These are phyloP conservation scores for Serranus cabrilla DNA, from an alignment of 2,797 vertebrate genomes.

Conservation along the genomic window DNA sequence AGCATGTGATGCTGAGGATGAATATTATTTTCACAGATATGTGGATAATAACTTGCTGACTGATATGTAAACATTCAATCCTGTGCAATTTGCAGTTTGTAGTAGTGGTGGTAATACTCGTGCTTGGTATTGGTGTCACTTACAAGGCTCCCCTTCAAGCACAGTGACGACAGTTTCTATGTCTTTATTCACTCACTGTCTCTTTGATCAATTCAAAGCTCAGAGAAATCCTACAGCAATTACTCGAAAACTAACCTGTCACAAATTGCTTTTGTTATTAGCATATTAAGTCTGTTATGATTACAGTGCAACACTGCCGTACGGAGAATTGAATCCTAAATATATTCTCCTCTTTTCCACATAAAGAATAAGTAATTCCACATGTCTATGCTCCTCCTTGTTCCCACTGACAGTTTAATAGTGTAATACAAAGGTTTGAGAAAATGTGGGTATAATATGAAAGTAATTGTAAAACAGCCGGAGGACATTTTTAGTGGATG, in stretches of 20 bases:
- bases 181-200: constrained; percentile 49
- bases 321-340: constrained; percentile 52
- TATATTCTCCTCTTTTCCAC: constrained; percentile 42
- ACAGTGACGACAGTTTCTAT: constrained; percentile 22
- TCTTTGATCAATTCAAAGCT: constrained; percentile 68
- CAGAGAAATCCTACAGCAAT: constrained; percentile 56
- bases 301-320: constrained; percentile 41
- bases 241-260: constrained; percentile 68
- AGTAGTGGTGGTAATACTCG: neutral
- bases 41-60: constrained; percentile 15
- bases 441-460: constrained; percentile 46
- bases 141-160: constrained; percentile 39
- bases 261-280: constrained; percentile 66
- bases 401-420: constrained; percentile 63
- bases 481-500: constrained; percentile 32
- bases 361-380: constrained; percentile 60
- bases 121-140: constrained; percentile 16
- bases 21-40: constrained; percentile 15
- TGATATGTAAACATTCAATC: constrained; percentile 25
- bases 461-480: constrained; percentile 49
- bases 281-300: constrained; percentile 57
- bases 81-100: constrained; percentile 11
- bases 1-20: constrained; percentile 12
- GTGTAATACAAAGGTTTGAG: constrained; percentile 54
- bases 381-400: constrained; percentile 43